These are phyloP conservation scores for Phylloscopus whistleri DNA, from an alignment of 2,113 vertebrate species.

Conservation along the genomic window DNA sequence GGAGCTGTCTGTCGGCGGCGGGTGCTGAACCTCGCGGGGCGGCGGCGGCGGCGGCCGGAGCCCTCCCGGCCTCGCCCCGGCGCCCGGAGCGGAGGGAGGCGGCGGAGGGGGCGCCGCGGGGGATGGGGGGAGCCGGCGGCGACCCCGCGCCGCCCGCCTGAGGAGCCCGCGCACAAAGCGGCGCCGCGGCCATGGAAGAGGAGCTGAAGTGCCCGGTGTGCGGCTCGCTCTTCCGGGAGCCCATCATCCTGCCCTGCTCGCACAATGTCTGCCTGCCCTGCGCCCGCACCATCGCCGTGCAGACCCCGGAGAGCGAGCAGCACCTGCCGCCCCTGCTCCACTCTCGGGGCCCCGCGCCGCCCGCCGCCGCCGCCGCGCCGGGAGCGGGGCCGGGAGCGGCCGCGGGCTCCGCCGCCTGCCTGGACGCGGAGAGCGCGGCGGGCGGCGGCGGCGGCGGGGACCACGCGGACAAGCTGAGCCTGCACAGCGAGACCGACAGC, in stretches of 20 bases:
- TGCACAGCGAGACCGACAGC: constrained; percentile 96
- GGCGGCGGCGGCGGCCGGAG: background rate
- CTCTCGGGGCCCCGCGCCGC: background rate
- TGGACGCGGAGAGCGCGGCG: background rate
- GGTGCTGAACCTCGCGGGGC: background rate
- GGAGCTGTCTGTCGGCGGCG: background rate
- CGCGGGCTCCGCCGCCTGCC: background rate
- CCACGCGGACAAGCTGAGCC: constrained; percentile 89
- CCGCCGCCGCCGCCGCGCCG: background rate
- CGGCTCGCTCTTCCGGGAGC: constrained; percentile 92
- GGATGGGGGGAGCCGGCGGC: background rate
- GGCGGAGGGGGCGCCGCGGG: background rate
- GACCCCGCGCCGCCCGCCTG: background rate
- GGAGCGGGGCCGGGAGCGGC: background rate
- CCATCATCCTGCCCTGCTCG: constrained; percentile 93
- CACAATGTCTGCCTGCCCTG: constrained; percentile 87
- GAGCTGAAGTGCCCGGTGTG: constrained; percentile 90
- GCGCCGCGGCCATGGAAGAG: background rate
- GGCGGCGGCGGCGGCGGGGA: constrained; percentile 59
- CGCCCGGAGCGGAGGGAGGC: background rate
- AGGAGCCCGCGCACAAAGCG: background rate
- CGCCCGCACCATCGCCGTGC: constrained; percentile 91
- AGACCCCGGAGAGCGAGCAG: background rate
- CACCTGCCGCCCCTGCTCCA: background rate
- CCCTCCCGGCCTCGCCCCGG: background rate